Evolutionary conservation across 2,888 invertebrate species (phyloP).

Genomic region (Anthophora plumipes): DNA sequence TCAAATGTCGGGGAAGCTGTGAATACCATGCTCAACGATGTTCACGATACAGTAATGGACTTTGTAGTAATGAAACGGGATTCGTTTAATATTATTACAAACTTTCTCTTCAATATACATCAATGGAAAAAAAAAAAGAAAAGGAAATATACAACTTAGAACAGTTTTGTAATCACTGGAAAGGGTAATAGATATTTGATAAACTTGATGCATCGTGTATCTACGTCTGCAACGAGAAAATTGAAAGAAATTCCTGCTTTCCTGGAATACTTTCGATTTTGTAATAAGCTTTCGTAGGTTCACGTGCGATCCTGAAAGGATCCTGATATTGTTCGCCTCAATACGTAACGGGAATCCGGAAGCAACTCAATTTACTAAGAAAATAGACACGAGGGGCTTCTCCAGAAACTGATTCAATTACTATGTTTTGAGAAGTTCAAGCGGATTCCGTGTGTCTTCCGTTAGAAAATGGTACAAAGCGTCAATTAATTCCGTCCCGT

Average conservation of each 20-base stretch:
- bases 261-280: not conserved
- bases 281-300: no score
- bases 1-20: conserved; percentile 6
- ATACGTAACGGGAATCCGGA: not conserved
- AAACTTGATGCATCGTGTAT: no score
- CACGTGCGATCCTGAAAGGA: not conserved
- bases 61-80: not conserved
- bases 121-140: no score
- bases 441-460: not conserved
- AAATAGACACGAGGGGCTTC: conserved; percentile 19
- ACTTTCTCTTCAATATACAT: no score
- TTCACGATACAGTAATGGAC: not conserved
- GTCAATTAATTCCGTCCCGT: conserved; percentile 20
- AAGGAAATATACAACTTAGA: no score
- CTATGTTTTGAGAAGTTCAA: conserved; percentile 14
- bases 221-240: no score
- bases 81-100: not conserved
- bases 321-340: not conserved
- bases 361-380: conserved; percentile 32
- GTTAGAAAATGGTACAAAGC: not conserved
- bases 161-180: no score
- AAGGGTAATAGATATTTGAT: no score
- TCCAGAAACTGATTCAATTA: conserved; percentile 26
- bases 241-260: not conserved
- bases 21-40: conserved; percentile 9